phyloP scores from a whole-genome alignment of 2,888 invertebrate species.

The Antheraea assamensis region DNA sequence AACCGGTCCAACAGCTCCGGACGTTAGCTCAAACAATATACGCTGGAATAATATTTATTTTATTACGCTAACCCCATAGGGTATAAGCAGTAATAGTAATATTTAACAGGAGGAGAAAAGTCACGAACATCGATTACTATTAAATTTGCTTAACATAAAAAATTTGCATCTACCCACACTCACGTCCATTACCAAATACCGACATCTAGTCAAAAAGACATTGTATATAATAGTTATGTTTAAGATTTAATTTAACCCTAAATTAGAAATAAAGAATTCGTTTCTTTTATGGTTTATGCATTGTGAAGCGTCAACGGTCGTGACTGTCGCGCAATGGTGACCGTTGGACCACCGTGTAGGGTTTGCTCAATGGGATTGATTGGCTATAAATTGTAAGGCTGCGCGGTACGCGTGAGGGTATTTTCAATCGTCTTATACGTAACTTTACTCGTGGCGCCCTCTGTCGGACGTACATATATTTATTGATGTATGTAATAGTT shows the following conservation, averaged over 20 bases:
- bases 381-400: background rate
- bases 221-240: background rate
- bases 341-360: background rate
- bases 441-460: background rate
- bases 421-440: background rate
- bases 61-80: too few species aligned
- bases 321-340: background rate
- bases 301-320: background rate
- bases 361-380: background rate
- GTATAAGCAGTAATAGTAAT: too few species aligned
- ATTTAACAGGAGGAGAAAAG: background rate
- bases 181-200: background rate
- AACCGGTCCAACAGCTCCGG: too few species aligned
- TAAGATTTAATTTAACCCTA: background rate
- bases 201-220: slow-evolving; percentile 8
- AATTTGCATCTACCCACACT: slow-evolving; percentile 5
- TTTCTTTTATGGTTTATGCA: background rate
- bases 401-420: background rate
- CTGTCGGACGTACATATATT: background rate
- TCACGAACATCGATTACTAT: background rate
- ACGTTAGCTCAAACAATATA: too few species aligned
- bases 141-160: background rate
- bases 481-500: background rate
- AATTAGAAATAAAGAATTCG: background rate
- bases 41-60: too few species aligned